Base-by-base conservation (phyloP, 2,113 vertebrate species). In the Protobothrops mucrosquamatus region DNA sequence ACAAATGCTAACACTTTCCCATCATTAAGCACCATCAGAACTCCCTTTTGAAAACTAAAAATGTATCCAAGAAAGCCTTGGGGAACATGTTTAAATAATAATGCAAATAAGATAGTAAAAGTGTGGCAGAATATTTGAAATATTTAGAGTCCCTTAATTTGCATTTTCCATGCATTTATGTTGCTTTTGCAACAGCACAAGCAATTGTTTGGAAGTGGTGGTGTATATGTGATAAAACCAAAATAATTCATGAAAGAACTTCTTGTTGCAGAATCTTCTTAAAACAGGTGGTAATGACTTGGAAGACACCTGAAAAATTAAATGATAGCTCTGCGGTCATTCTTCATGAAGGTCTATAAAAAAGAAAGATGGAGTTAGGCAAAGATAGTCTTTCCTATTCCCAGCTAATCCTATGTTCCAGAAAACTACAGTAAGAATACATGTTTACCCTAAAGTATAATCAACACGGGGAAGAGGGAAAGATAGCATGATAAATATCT, bases 211-310 rank as follows among this genome's bases (percentile, higher is more conserved):
- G 29, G 10, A 91, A 95, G 93, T 0, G 34, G 23, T 29, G 55
- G 54, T 81, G 89, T 90, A 2, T 59, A 20, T 56, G 2, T 7
- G n/a, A 91, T 43, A 88, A 94, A 92, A 90, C 93, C 87, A 18
- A 89, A 93, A 6, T 22, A 88, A 69, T 92, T 95, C 7, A 88
- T 94, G 55, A 96, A 94, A 92, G 93, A 93, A 92, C 12, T 15
- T 0, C 0, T 1, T 14, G 9, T 91, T 88, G 6, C 11, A 89
- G n/a, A 92, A 59, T 87, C 91, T 2, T 88, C 93, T 95, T 87
- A 94, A 91, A 94, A 91, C 26, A 86, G 85, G 15, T 46, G 12
- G 1, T 1, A 2, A 94, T 89, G n/a, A 0, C 23, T 24, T 52
- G 3, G 48, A 1, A 0, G 6, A 24, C 46, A 2, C 10, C 0